These are phyloP conservation scores for Aplidium turbinatum DNA, from an alignment of 23 tunicate species.

Conservation along the genomic window DNA sequence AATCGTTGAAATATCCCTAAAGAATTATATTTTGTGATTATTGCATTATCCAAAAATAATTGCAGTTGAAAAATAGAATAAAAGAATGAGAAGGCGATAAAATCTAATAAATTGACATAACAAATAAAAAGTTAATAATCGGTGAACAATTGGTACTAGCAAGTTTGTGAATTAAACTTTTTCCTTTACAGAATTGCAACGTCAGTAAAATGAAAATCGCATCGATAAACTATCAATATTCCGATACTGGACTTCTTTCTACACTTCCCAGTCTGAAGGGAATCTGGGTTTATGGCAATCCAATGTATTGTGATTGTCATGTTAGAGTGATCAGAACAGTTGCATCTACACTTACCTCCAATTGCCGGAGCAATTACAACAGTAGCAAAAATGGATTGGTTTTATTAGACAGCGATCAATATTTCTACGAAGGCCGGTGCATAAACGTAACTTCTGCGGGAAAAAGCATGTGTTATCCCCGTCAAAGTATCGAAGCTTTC, in stretches of 20 bases:
- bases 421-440: conserved; percentile 26
- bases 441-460: neutral
- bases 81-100: no score
- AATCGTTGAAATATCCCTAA: no score
- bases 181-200: conserved; percentile 60
- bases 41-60: no score
- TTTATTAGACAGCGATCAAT: conserved; percentile 5
- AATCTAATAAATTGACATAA: no score
- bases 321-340: conserved; percentile 5
- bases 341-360: neutral
- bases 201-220: conserved; percentile 44
- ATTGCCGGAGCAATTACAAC: neutral
- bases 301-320: conserved; percentile 67
- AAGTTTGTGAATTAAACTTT: no score
- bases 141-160: no score
- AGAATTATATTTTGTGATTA: no score
- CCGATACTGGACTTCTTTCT: conserved; percentile 14
- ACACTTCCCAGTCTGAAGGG: conserved; percentile 45
- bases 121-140: no score
- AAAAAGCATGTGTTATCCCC: conserved; percentile 6
- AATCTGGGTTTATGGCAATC: conserved; percentile 69
- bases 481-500: neutral
- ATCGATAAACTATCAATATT: conserved; percentile 8
- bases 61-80: no score
- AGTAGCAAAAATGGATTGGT: neutral